phyloP scores from a whole-genome alignment of 2,113 vertebrate species.

The Pterophyllum scalare region DNA sequence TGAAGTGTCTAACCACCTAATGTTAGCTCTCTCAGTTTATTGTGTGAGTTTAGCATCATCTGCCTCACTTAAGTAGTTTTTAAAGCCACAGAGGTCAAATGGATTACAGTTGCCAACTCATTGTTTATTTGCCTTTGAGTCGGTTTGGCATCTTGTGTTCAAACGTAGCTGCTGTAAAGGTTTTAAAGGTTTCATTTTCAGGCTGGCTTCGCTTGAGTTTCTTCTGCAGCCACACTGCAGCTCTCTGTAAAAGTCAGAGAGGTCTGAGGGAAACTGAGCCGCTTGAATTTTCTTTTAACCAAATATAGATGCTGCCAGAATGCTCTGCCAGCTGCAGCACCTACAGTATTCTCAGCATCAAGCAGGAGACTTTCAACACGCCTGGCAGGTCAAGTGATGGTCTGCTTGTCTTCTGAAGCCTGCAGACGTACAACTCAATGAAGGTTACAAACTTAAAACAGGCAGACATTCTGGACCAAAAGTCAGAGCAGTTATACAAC shows the following conservation, averaged over 20 bases:
- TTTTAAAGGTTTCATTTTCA: not conserved
- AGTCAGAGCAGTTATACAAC: not conserved
- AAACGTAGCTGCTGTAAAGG: not conserved
- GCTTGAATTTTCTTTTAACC: not conserved
- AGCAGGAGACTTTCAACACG: not conserved
- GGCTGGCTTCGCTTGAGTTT: not conserved
- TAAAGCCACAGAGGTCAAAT: conserved; percentile 37
- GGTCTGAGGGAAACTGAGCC: not conserved
- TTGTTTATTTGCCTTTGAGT: not conserved
- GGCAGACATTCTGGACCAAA: not conserved
- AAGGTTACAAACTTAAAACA: not conserved
- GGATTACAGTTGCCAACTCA: not conserved
- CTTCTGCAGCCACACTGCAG: not conserved
- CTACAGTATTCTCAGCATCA: not conserved
- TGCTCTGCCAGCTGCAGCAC: not conserved
- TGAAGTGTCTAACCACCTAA: conserved; percentile 30
- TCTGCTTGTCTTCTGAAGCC: conserved; percentile 18
- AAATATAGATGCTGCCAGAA: not conserved
- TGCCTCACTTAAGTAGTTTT: conserved; percentile 23
- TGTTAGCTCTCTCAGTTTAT: conserved; percentile 29
- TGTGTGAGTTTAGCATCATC: conserved; percentile 35
- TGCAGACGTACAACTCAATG: not conserved
- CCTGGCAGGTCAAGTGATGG: conserved; percentile 22
- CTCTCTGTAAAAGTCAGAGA: not conserved
- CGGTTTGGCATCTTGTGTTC: not conserved